phyloP scores from a whole-genome alignment of 2,797 vertebrate genomes.

The Urocyon cinereoargenteus region DNA sequence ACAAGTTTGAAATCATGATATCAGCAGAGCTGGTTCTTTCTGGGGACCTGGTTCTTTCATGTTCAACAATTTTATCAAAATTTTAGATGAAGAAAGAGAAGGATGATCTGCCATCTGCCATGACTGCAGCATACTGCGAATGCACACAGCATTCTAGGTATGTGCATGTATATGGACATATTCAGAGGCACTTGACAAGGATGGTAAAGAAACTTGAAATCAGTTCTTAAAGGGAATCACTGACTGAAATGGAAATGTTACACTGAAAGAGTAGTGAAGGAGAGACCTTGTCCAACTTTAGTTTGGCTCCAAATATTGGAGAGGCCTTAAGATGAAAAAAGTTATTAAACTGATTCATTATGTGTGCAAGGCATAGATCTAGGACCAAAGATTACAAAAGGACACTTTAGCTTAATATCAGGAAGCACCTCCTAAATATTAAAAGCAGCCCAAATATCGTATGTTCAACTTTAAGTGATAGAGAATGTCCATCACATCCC shows the following conservation, averaged over 20 bases:
- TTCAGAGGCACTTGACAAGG: background rate
- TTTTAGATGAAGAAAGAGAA: conserved; percentile 18
- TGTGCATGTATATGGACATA: background rate
- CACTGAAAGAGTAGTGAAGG: background rate
- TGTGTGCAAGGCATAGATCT: conserved; percentile 33
- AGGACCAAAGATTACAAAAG: background rate
- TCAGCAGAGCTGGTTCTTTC: background rate
- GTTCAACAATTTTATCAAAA: conserved; percentile 14
- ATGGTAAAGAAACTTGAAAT: conserved; percentile 28
- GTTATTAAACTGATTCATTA: background rate
- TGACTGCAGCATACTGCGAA: background rate
- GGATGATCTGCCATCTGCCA: background rate
- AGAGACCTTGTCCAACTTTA: background rate
- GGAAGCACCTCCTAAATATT: background rate
- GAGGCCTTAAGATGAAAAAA: conserved; percentile 19
- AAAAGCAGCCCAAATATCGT: background rate
- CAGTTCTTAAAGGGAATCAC: background rate
- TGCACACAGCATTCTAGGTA: background rate
- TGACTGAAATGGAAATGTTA: conserved; percentile 49
- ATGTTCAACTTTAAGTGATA: background rate
- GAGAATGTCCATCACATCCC: background rate
- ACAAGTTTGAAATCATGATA: background rate
- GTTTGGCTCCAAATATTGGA: background rate
- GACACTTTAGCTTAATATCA: background rate
- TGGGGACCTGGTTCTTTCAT: background rate